Base-by-base conservation (phyloP, 2,888 invertebrate species). In the Anthoptus insignis region DNA sequence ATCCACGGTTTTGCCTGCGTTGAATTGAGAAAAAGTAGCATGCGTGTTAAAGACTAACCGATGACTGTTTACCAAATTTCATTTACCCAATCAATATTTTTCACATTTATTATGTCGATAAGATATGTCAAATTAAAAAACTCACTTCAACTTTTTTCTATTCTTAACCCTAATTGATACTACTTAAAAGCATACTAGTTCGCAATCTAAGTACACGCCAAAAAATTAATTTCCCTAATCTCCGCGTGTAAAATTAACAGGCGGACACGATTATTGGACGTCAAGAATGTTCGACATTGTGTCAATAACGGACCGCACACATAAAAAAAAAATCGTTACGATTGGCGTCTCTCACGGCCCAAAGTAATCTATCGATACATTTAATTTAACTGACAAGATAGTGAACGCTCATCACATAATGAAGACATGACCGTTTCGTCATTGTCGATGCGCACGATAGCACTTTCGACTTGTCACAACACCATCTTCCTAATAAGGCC, bases 371-470 rank as follows among this genome's bases (percentile, higher is more conserved):
- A 92, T 92, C 92, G 91, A 91, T 91, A 91, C 91, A 91, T 93
- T 91, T 92, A 90, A 92, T 90, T 89, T 91, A 91, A 87, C 92
- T 91, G 93, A 92, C 93, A 92, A 89, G 90, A 89, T 89, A 91
- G 89, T 90, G 91, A 91, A 85, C 89, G 91, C 89, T 91, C 91
- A 89, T 92, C 92, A 91, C 89, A 91, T 91, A 91, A 92, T 92
- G 90, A 93, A 92, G 92, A 92, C 92, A 92, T 89, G 90, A 87
- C 89, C 92, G 93, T 93, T 93, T 93, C 93, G 92, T 93, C 93
- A 92, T 91, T 93, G 93, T 93, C 89, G 93, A 92, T 93, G 89
- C 82, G 80, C 91, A 92, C 91, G 93, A 93, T 93, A 93, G 86
- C 92, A 91, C 92, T 92, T 89, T 89, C 82, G 80, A 81, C 86